Evolutionary conservation across 1,140 invertebrate genomes (phyloP).

Genomic region (Leptestheria dahalacensis): DNA sequence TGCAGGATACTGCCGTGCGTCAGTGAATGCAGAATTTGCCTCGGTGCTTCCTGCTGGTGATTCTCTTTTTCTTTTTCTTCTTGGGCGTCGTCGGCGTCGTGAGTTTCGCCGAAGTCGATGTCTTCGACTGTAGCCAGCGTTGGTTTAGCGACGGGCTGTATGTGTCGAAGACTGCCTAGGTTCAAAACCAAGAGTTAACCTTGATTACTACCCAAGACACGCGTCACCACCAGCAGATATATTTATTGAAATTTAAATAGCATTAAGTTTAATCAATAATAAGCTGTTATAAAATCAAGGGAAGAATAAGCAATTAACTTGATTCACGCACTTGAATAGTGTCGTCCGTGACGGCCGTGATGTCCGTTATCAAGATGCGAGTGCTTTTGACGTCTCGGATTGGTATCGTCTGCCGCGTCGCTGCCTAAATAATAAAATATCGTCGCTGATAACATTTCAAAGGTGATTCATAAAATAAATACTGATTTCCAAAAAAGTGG

Average conservation of each 20-base stretch:
- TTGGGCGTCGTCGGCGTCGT: background rate
- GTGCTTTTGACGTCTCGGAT: background rate
- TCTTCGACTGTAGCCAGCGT: background rate
- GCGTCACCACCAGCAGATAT: too few species aligned
- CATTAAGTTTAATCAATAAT: background rate
- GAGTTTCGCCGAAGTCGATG: background rate
- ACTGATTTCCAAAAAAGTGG: too few species aligned
- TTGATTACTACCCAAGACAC: too few species aligned
- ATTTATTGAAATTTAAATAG: too few species aligned
- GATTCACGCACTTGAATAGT: background rate
- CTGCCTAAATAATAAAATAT: too few species aligned
- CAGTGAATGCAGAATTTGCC: too few species aligned
- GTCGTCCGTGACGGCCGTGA: background rate
- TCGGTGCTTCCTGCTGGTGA: background rate
- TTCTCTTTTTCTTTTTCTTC: background rate
- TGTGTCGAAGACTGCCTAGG: background rate
- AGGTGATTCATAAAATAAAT: too few species aligned
- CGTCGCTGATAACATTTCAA: too few species aligned
- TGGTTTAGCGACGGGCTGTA: too few species aligned
- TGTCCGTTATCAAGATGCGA: background rate
- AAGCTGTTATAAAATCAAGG: background rate
- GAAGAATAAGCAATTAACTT: background rate
- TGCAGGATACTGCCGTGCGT: too few species aligned
- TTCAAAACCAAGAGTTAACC: background rate
- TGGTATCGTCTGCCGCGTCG: background rate